Evolutionary conservation across 2,888 invertebrate genomes (phyloP).

Genomic region (Diploptera punctata): DNA sequence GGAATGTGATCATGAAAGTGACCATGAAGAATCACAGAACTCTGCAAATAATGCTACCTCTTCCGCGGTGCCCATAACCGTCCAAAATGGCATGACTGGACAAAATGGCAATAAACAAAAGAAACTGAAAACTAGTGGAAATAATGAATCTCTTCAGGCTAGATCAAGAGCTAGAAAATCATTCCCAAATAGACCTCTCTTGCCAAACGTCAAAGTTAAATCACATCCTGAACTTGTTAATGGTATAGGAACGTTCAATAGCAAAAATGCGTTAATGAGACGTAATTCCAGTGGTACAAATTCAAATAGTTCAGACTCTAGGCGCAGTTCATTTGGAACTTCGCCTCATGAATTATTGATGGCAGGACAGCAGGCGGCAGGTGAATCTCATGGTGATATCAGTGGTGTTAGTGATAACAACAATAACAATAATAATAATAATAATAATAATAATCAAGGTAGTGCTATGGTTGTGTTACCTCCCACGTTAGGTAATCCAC

Average conservation of each 20-base stretch:
- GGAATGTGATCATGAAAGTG: slow-evolving; percentile 23
- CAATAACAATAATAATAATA: slow-evolving; percentile 6
- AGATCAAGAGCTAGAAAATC: slow-evolving; percentile 38
- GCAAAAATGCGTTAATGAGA: background rate
- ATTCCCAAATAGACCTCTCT: slow-evolving; percentile 26
- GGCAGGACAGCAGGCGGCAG: background rate
- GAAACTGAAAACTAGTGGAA: background rate
- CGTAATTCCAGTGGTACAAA: slow-evolving; percentile 6
- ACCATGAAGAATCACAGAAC: background rate
- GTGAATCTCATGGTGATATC: background rate
- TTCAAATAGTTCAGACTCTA: slow-evolving; percentile 10
- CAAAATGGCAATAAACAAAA: slow-evolving; percentile 3
- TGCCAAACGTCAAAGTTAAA: slow-evolving; percentile 1
- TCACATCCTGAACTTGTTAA: slow-evolving; percentile 17
- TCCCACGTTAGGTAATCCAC: slow-evolving; percentile 2
- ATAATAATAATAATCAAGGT: slow-evolving; percentile 8
- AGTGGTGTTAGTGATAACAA: background rate
- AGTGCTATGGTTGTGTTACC: slow-evolving; percentile 15
- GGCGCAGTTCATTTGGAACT: slow-evolving; percentile 15
- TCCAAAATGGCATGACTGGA: background rate
- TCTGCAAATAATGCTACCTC: background rate
- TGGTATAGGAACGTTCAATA: background rate
- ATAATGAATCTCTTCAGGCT: slow-evolving; percentile 11
- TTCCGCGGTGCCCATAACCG: slow-evolving; percentile 3
- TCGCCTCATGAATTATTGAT: slow-evolving; percentile 1